Evolutionary conservation across 2,797 vertebrate species (phyloP), one percentile per base, ranked within the genome.

Genomic region (Chromobotia macracanthus): DNA sequence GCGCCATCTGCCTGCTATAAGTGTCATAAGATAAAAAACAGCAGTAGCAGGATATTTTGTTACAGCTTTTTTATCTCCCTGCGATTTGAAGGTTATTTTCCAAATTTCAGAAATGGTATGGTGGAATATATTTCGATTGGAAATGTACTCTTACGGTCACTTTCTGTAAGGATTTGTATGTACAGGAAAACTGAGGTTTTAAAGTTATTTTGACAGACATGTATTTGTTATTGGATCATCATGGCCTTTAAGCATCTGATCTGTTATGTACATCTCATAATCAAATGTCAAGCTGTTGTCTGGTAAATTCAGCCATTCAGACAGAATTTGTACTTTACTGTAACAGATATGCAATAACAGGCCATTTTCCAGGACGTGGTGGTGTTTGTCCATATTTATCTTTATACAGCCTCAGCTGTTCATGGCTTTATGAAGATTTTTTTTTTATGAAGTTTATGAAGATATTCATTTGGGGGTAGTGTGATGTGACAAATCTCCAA

Each of bases 1-100:
- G 92, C 91, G 88, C 93, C 93, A 91, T 89, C 93, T 94, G 91
- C 90, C 87, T 77, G 89, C 71, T 75, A 68, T 73, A 84, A 78
- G 3, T 58, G 85, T 88, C 84, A 92, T 87, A n/a, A 55, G 65
- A 61, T 16, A 10, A 55, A 50, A 19, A 63, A 3, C 2, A 5
- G 25, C 8, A 55, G 46, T 13, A 1, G 46, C 1, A 35, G 35
- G 12, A n/a, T n/a, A 19, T 38, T 38, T 13, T 38, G 50, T 44
- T 12, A 50, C 15, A 41, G 41, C n/a, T 35, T 60, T 11, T 68
- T 41, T 28, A 51, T 35, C 16, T 56, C 23, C 19, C 19, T 55
- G 44, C 58, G 63, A n/a, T 66, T 46, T 18, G 1, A 19, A 7
- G 19, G 2, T 51, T 16, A 2, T 7, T 51, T 51, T n/a, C 0